Base-by-base conservation (phyloP, 2,113 vertebrate genomes). In the Crotalus horridus region DNA sequence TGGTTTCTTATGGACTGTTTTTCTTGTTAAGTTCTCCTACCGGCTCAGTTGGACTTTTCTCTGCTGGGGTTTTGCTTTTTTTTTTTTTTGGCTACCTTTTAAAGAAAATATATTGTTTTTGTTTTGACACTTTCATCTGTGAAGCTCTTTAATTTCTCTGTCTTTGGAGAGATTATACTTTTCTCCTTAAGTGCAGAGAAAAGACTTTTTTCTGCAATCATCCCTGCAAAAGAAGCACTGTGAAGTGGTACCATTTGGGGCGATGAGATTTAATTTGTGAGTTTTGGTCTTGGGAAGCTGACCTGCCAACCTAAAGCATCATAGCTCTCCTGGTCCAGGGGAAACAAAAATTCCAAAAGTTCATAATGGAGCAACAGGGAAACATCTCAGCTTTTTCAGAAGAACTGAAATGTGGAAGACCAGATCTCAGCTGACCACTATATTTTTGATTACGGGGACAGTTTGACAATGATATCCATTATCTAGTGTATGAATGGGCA, bases 41-140 rank as follows among this genome's bases (percentile, higher is more conserved):
- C 81, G 33, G 33, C 69, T 95, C 81, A 51, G 2, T 90, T 92
- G 58, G 90, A n/a, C 95, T 88, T 87, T 95, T 87, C 91, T 86
- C 17, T 92, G 3, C 26, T 94, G 24, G 69, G 53, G 17, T 87
- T 87, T 87, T 87, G 26, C 29, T 95, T 93, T 90, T n/a, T n/a
- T n/a, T 95, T 94, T 88, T 54, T 7, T 90, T 4, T 53, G 87
- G 26, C 23, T 89, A 85, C 91, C 39, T 93, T 94, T 95, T 92
- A 93, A 94, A 87, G 46, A 87, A 93, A 93, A 92, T 89, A 90
- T 29, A 26, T 51, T 93, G 39, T 92, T 86, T 29, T 29, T 4
- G 8, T 51, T 51, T 51, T 51, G 51, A 48, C 24, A 58, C 23
- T 9, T 85, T 59, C 85, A 58, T 92, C 85, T 88, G 13, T 91